phyloP scores from a whole-genome alignment of 2,113 vertebrate species.

The Carassius gibelio region DNA sequence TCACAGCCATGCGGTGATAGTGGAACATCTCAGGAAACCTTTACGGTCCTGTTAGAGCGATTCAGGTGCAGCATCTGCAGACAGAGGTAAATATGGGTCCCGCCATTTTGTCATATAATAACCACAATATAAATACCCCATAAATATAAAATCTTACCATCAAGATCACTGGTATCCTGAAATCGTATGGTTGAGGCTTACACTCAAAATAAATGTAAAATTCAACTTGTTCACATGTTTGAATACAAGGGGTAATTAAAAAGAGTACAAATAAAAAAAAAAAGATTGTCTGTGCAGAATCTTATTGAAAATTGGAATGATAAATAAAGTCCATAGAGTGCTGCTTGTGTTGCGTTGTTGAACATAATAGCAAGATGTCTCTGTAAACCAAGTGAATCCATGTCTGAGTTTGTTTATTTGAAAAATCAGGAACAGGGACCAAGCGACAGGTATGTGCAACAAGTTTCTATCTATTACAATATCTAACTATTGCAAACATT shows the following conservation, averaged over 20 bases:
- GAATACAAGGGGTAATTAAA: background rate
- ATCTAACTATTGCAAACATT: background rate
- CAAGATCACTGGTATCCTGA: background rate
- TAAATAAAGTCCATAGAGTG: background rate
- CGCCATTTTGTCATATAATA: background rate
- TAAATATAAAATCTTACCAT: background rate
- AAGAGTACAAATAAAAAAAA: too few species aligned
- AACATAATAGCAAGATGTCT: conserved; percentile 32
- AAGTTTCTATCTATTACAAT: background rate
- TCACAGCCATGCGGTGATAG: conserved; percentile 71
- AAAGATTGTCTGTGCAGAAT: too few species aligned
- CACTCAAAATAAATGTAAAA: background rate
- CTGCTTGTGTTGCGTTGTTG: background rate
- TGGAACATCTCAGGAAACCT: conserved; percentile 27
- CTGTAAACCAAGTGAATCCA: background rate
- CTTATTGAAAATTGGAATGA: background rate
- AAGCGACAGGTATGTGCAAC: background rate
- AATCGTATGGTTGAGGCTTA: background rate
- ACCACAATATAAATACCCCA: background rate
- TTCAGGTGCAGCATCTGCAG: conserved; percentile 1
- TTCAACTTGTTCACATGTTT: background rate
- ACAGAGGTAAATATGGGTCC: background rate
- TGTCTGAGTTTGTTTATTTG: background rate
- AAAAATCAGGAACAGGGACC: too few species aligned
- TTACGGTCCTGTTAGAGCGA: background rate